Percentiles rank a stretch among this genome's conserved stretches.
These are phyloP conservation scores for Hystrix cristata DNA, from an alignment of 2,113 vertebrate species.

Conservation along the genomic window DNA sequence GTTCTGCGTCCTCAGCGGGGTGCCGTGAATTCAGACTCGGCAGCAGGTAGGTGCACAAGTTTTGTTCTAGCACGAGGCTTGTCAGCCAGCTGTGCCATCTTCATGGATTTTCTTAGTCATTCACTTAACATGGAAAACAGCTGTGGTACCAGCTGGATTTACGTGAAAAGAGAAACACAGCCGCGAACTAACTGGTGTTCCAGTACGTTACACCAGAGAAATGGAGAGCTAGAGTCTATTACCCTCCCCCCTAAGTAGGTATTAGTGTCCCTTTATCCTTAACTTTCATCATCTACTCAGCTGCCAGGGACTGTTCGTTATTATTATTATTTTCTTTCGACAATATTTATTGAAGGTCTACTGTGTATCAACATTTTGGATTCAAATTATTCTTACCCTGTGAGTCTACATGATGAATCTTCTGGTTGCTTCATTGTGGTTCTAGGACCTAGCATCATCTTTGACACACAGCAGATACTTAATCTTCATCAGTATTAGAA, in stretches of 20 bases:
- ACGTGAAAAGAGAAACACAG: background rate
- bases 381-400: background rate
- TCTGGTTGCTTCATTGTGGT: background rate
- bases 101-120: background rate
- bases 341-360: background rate
- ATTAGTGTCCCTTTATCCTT: background rate
- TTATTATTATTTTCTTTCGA: constrained; percentile 13
- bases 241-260: background rate
- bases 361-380: background rate
- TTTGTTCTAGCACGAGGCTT: background rate
- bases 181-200: background rate
- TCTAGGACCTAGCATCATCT: background rate
- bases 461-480: background rate
- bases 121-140: constrained; percentile 6
- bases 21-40: background rate
- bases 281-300: background rate
- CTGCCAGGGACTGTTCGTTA: background rate
- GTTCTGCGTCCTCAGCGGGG: background rate
- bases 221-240: background rate
- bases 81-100: background rate
- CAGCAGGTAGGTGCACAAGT: no score
- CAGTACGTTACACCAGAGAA: background rate
- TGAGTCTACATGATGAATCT: background rate
- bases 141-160: background rate
- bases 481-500: background rate